Evolutionary conservation across 2,113 vertebrate species (phyloP).

Genomic region (Carlito syrichta): DNA sequence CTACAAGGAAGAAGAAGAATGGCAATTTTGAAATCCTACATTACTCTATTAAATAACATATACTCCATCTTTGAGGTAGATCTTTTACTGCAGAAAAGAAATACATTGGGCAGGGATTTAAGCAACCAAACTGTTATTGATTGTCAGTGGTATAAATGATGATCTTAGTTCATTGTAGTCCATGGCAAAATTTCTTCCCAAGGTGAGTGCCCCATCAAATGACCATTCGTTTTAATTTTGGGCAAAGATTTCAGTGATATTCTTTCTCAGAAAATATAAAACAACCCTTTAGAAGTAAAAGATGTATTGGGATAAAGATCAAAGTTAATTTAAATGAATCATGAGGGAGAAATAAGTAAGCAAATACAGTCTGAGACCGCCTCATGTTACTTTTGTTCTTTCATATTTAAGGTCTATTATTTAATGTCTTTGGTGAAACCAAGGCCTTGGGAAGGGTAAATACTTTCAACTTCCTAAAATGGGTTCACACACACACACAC

Average conservation of each 20-base stretch:
- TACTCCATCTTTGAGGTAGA: neutral
- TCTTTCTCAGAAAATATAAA: neutral
- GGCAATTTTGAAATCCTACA: conserved; percentile 25
- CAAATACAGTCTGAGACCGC: conserved; percentile 16
- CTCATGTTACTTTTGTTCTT: conserved; percentile 33
- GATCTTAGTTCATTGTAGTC: neutral
- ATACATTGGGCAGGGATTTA: neutral
- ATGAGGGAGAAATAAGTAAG: conserved; percentile 41
- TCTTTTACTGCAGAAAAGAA: neutral
- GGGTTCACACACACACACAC: neutral
- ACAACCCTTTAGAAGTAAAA: conserved; percentile 25
- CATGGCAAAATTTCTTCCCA: conserved; percentile 18
- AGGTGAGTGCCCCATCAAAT: conserved; percentile 16
- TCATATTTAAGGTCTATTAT: neutral
- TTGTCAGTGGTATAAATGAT: neutral
- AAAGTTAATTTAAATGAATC: conserved; percentile 25
- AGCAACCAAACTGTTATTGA: conserved; percentile 17
- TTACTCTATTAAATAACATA: conserved; percentile 34
- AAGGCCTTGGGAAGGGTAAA: neutral
- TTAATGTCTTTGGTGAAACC: neutral
- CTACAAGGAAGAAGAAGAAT: neutral
- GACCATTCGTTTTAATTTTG: conserved; percentile 39
- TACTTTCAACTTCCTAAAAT: neutral
- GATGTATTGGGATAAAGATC: neutral
- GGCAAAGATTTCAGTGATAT: neutral